These are phyloP conservation scores for Athalia cordata DNA, from an alignment of 2,888 invertebrate species.

Conservation along the genomic window DNA sequence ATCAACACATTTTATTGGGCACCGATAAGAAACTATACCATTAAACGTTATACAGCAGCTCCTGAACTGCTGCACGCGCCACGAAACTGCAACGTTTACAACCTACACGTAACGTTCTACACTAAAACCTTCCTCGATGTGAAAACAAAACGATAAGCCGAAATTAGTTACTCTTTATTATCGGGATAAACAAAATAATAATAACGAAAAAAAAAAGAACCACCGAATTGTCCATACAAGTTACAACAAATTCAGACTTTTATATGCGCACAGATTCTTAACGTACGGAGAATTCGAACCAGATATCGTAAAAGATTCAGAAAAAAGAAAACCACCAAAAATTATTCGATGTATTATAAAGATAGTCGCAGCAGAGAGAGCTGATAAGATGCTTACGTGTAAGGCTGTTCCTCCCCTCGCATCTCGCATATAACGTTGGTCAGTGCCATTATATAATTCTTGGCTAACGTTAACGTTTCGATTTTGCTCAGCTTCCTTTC, in stretches of 20 bases:
- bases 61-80: background rate
- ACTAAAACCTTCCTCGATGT: background rate
- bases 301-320: background rate
- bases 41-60: background rate
- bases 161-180: background rate
- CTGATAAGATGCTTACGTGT: conserved; percentile 75
- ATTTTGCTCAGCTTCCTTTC: conserved; percentile 87
- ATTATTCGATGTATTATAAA: background rate
- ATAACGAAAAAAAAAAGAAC: background rate
- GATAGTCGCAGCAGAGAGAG: background rate
- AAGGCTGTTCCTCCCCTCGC: conserved; percentile 82
- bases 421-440: conserved; percentile 88
- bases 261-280: background rate
- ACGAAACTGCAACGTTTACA: background rate
- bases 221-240: background rate
- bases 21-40: conserved; percentile 19
- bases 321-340: background rate
- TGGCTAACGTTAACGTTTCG: conserved; percentile 86
- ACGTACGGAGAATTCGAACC: background rate
- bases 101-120: background rate
- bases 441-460: conserved; percentile 89
- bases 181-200: background rate
- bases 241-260: background rate
- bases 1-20: conserved; percentile 30
- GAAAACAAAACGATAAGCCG: background rate